Conservation (phyloP, 2,797 vertebrate genomes). For the Myotis findleyi region DNA sequence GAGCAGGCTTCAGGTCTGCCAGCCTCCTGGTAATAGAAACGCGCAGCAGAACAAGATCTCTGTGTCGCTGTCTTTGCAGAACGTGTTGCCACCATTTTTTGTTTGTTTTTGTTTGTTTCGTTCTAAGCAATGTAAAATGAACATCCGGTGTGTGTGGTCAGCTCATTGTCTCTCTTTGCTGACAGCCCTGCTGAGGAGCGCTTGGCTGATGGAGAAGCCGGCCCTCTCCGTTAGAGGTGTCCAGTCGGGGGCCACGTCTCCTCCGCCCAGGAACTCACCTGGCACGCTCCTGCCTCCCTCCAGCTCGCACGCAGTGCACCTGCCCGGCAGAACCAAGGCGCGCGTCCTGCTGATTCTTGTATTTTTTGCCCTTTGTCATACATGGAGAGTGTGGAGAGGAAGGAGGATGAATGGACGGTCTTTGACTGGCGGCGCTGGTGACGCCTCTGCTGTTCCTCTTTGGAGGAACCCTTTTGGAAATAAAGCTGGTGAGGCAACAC, state of each 20-base stretch:
- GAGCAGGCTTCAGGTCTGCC: background rate
- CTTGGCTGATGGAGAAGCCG: background rate
- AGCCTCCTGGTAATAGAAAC: background rate
- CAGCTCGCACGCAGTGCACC: background rate
- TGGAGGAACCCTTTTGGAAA: conserved; percentile 64
- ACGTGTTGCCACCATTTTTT: background rate
- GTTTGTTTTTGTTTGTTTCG: background rate
- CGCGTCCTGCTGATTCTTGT: conserved; percentile 6
- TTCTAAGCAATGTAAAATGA: conserved; percentile 12
- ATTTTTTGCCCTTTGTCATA: conserved; percentile 68
- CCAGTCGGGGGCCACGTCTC: background rate
- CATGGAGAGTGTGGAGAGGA: conserved; percentile 56
- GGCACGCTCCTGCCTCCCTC: background rate
- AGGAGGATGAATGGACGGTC: conserved; percentile 69
- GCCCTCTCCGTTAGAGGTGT: background rate
- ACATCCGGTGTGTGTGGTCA: background rate
- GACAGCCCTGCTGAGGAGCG: too few relatives aligned
- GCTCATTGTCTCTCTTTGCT: background rate
- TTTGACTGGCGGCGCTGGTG: conserved; percentile 60
- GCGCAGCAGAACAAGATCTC: background rate
- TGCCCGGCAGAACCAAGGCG: background rate
- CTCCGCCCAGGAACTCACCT: background rate
- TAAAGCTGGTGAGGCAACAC: conserved; percentile 9
- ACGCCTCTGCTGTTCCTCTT: conserved; percentile 40
- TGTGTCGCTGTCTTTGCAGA: rapidly evolving